Base-by-base conservation (phyloP, 2,797 vertebrate species). In the Sphaeramia orbicularis region DNA sequence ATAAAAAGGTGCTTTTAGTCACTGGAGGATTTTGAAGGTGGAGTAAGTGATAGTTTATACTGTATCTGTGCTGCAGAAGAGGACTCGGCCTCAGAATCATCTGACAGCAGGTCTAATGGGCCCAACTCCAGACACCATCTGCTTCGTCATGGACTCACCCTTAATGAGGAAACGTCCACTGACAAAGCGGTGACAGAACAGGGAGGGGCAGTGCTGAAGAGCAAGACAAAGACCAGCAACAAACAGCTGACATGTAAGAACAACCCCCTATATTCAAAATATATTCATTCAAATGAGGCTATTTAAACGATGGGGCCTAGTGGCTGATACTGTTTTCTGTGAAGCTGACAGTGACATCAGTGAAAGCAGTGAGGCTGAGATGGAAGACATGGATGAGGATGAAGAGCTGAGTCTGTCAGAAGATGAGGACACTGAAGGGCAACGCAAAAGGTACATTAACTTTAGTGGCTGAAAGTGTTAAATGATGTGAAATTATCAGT, bases 61-160 rank as follows among this genome's bases (percentile, higher is more conserved):
- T 32, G 16, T 30, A 11, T 80, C 15, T 81, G 15, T 87, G 59
- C 73, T 57, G 15, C 84, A 90, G 90, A 52, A 10, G 80, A 76
- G n/a, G 84, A 76, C 8, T 72, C 51, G 2, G 75, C 93, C 52
- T 94, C 92, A 1, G 94, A 95, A 7, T 93, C 94, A 5, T 94
- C 95, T 10, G 88, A 91, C 32, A 35, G 27, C 36, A 60, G 49
- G 3, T 53, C 83, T 13, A 93, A 94, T 70, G 94, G 92, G 27
- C 89, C 93, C 0, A 87, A 80, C 41, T 91, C 93, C 58, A 94
- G 95, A 30, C 97, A 99, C 83, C 93, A 92, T 4, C 94, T 99
- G 41, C 94, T 99, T 79, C 89, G 94, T 43, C 94, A 94, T 74
- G 97, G 96, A 71, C 91, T 99, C 54, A 79, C 89, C 6, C 76